A percentile compares a stretch with the other conserved stretches of the same genome.
Conservation (phyloP, 2,113 vertebrate species). For the Acinonyx jubatus region DNA sequence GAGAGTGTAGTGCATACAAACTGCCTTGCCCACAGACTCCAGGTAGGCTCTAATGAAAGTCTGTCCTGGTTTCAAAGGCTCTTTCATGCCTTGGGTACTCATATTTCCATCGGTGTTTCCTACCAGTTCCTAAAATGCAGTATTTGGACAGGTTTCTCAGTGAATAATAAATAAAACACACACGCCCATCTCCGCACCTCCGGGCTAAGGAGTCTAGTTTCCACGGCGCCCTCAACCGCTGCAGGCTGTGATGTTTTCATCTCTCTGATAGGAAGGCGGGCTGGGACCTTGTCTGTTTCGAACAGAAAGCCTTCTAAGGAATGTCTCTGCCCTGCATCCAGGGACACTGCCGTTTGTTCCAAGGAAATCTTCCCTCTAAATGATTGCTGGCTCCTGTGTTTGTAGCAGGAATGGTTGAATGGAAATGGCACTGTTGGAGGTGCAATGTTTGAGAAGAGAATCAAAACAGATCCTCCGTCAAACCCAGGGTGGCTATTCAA, state of each 20-base stretch:
- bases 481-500: not conserved
- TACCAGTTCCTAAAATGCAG: conserved; percentile 32
- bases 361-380: conserved; percentile 7
- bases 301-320: conserved; percentile 57
- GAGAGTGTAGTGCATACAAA: not conserved
- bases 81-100: not conserved
- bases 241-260: conserved; percentile 47
- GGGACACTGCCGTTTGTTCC: not conserved
- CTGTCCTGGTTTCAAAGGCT: conserved; percentile 50
- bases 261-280: conserved; percentile 30
- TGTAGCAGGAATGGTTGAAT: not conserved
- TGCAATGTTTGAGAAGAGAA: conserved; percentile 32
- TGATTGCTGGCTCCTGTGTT: not conserved
- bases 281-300: conserved; percentile 16
- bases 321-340: not conserved
- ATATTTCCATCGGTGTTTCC: not conserved
- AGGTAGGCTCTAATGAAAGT: conserved; percentile 22
- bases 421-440: not conserved
- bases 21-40: not conserved
- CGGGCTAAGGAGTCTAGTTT: conserved; percentile 11
- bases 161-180: conserved; percentile 70
- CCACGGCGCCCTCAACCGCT: not conserved
- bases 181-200: not conserved
- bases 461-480: conserved; percentile 47
- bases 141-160: conserved; percentile 47